Evolutionary conservation across 2,888 invertebrate genomes (phyloP).

Genomic region (Halictus ligatus): DNA sequence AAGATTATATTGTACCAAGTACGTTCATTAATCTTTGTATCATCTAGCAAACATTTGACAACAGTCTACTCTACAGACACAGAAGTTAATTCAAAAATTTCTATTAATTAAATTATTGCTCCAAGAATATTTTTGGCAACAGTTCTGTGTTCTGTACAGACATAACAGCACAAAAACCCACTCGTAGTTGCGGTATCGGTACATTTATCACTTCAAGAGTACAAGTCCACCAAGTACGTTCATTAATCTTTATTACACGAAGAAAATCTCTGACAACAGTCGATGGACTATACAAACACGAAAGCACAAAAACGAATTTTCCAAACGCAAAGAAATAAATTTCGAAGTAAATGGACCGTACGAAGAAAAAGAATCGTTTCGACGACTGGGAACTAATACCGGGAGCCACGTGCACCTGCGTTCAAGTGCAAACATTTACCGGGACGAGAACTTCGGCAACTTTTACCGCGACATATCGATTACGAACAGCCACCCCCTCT

Average conservation of each 20-base stretch:
- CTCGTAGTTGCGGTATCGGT: not conserved
- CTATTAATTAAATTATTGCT: too few species aligned
- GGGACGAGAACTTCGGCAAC: not conserved
- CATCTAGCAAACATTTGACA: too few species aligned
- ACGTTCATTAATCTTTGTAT: not conserved
- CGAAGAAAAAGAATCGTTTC: not conserved
- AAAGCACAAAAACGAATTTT: not conserved
- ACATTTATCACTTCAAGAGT: not conserved
- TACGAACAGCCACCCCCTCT: too few species aligned
- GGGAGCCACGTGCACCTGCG: not conserved
- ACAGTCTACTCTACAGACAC: too few species aligned
- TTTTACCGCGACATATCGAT: not conserved
- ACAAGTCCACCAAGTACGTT: not conserved
- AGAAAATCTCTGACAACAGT: not conserved
- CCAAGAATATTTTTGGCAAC: too few species aligned
- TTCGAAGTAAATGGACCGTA: not conserved
- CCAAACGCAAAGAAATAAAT: not conserved
- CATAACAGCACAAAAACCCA: too few species aligned
- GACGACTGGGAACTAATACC: not conserved
- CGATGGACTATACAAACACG: not conserved
- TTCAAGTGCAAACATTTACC: slow-evolving; percentile 3
- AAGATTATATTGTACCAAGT: not conserved
- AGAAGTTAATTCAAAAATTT: too few species aligned
- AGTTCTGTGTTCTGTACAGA: too few species aligned
- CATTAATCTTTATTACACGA: not conserved